These are phyloP conservation scores for Megalops atlanticus DNA, from an alignment of 2,113 vertebrate genomes.

Conservation along the genomic window DNA sequence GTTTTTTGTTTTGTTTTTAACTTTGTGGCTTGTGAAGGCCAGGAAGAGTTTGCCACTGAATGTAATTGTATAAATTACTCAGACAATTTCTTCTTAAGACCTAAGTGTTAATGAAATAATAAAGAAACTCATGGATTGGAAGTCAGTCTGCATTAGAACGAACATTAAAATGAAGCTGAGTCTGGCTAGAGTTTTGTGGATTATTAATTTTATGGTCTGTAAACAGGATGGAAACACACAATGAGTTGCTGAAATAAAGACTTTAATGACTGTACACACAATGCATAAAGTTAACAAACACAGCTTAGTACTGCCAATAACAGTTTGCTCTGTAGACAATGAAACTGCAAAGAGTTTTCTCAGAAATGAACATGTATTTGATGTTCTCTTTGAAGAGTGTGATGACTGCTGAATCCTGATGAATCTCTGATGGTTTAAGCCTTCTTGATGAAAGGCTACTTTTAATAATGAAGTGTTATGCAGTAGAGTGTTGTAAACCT, in stretches of 20 bases:
- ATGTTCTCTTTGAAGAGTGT: constrained; percentile 19
- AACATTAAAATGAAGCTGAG: neutral
- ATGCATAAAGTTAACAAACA: neutral
- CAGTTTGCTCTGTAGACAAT: neutral
- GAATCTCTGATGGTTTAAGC: neutral
- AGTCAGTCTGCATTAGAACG: neutral
- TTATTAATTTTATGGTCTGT: neutral
- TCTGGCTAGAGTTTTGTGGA: neutral
- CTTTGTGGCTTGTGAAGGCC: neutral
- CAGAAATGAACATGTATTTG: constrained; percentile 5
- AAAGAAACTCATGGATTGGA: neutral
- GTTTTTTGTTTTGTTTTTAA: constrained; percentile 1
- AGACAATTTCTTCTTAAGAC: neutral
- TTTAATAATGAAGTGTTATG: neutral
- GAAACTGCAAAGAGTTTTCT: constrained; percentile 8
- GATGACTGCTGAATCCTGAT: constrained; percentile 17
- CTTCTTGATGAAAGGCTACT: constrained; percentile 1
- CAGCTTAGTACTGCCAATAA: neutral
- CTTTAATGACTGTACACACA: neutral
- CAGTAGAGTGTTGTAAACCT: neutral
- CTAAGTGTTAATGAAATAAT: neutral
- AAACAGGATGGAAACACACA: neutral
- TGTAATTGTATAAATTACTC: neutral
- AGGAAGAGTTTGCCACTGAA: neutral
- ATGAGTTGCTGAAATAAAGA: neutral